Base-by-base conservation (phyloP, 2,888 invertebrate species). In the Lypha dubia region DNA sequence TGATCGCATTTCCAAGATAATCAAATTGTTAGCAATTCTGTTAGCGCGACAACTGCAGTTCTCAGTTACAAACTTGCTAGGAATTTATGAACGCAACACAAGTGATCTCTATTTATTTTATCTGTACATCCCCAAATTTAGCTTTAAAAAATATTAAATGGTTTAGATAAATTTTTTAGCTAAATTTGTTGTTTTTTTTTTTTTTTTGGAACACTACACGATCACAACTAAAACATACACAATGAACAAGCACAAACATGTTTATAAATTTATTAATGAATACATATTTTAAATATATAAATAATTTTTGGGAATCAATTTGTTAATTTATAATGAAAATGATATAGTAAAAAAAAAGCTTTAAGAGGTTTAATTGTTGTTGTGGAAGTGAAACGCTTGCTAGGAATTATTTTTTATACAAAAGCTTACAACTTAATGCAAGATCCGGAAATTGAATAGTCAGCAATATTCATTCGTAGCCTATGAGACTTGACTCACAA, bases 151-250 rank as follows among this genome's bases (percentile, higher is more conserved):
- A 24, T n/a, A n/a, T 80, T 51, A 49, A 32, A 1, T 28, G 70
- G 17, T 24, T 51, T 41, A 11, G 15, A 22, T 22, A 38, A 8
- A 38, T 9, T 38, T 22, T 13, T 49, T 20, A 35, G 7, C n/a
- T 24, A n/a, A 35, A 11, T n/a, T 20, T n/a, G n/a, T n/a, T n/a
- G n/a, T n/a, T n/a, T n/a, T n/a, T n/a, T n/a, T n/a, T n/a, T n/a
- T 73, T 51, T 51, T 41, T 6, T n/a, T 1, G 5, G 17, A 46
- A 38, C 24, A 38, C 51, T 46, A 58, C 1, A 74, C 49, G 49
- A 60, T 28, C 44, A 84, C 74, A 71, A 84, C 73, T 75, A 75
- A 75, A 74, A 79, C 68, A 76, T 65, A 77, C 73, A 81, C 58
- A 74, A 65, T 70, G 17, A 60, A 79, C 81, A 24, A 81, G 84